phyloP scores from a whole-genome alignment of 2,113 vertebrate genomes.

The Macrotis lagotis region DNA sequence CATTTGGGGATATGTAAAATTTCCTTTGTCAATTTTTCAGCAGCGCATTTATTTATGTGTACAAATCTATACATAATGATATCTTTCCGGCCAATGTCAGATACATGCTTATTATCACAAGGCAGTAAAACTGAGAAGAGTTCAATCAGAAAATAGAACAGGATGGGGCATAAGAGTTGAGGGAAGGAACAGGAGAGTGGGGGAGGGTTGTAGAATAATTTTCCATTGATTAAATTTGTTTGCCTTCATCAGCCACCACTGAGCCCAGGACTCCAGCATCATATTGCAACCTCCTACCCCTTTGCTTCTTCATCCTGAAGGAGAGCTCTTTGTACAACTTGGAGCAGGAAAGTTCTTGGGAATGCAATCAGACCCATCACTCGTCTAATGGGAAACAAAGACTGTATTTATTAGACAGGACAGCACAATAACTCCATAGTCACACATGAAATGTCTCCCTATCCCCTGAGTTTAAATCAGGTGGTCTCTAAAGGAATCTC shows the following conservation, averaged over 20 bases:
- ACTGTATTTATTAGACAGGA: neutral
- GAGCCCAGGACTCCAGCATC: neutral
- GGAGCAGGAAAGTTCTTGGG: slow-evolving; percentile 23
- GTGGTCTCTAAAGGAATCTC: neutral
- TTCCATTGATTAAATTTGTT: neutral
- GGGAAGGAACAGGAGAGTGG: neutral
- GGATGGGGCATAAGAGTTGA: neutral
- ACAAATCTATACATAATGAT: neutral
- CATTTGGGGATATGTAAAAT: neutral
- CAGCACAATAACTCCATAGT: neutral
- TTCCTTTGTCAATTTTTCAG: neutral
- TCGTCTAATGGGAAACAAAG: slow-evolving; percentile 42
- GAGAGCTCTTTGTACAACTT: neutral
- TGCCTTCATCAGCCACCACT: neutral
- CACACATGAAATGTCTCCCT: neutral
- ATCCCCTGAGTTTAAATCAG: neutral
- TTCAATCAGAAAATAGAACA: neutral
- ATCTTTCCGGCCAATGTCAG: neutral
- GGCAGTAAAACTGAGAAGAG: neutral
- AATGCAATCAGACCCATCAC: neutral
- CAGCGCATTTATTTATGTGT: neutral
- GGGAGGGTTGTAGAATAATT: neutral
- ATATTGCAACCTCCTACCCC: neutral
- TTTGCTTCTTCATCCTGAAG: neutral
- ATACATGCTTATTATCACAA: neutral